Percentiles rank a stretch among this genome's conserved stretches.
phyloP scores from a whole-genome alignment of 2,888 invertebrate genomes.

The Rotaria socialis region DNA sequence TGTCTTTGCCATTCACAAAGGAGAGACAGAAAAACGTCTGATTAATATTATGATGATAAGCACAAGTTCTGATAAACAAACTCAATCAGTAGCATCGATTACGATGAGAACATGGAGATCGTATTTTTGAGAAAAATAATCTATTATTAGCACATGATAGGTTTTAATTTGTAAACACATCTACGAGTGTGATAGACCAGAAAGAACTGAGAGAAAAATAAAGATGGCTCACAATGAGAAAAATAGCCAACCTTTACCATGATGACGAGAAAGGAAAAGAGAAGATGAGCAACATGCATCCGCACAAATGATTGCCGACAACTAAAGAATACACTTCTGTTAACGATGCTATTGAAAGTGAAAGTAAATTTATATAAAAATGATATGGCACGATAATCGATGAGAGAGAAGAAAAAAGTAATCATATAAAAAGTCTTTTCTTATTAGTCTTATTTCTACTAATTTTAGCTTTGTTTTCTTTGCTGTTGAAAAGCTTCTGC shows the following conservation, averaged over 20 bases:
- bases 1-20: not conserved
- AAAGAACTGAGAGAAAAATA: not conserved
- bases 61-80: not conserved
- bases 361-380: not conserved
- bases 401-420: not conserved
- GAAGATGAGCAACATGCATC: not conserved
- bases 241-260: not conserved
- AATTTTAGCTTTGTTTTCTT: too few species aligned
- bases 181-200: not conserved
- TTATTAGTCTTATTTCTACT: not conserved
- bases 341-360: not conserved
- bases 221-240: not conserved
- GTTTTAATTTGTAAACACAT: too few species aligned
- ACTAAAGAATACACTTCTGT: not conserved
- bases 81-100: not conserved
- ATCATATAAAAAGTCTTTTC: not conserved
- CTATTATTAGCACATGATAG: too few species aligned
- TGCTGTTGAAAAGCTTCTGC: too few species aligned
- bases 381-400: not conserved
- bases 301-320: not conserved
- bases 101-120: not conserved
- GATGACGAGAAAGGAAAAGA: not conserved
- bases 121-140: not conserved
- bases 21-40: not conserved
- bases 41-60: not conserved